phyloP scores from a whole-genome alignment of 2,797 vertebrate genomes.

The Malurus leucopterus region DNA sequence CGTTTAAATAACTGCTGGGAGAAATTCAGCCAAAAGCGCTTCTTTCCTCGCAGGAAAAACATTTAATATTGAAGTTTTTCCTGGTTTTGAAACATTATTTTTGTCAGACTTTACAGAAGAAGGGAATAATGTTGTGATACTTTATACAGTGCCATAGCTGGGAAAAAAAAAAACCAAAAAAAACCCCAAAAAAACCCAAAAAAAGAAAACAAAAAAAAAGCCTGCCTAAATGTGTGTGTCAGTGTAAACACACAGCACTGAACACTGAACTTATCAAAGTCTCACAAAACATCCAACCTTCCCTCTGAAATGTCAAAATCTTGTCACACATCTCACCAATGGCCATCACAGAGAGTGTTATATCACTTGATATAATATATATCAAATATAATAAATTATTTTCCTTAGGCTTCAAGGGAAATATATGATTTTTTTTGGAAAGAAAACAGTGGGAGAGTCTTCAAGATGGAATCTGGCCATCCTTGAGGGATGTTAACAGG shows the following conservation, averaged over 20 bases:
- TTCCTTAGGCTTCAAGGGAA: neutral
- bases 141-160: neutral
- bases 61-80: neutral
- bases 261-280: neutral
- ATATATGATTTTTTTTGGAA: neutral
- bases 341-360: accelerated
- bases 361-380: neutral
- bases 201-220: no score
- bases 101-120: neutral
- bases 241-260: neutral
- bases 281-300: neutral
- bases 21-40: neutral
- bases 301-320: neutral
- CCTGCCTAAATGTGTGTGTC: neutral
- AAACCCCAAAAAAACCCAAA: no score
- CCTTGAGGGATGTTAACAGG: neutral
- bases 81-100: neutral
- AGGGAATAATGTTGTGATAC: neutral
- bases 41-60: neutral
- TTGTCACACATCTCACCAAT: neutral
- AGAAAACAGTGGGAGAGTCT: neutral
- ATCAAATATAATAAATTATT: no score
- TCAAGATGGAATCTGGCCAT: neutral
- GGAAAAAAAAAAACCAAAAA: neutral
- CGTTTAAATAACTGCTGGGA: neutral